These are phyloP conservation scores for Drosophila mimetica DNA, from an alignment of 2,888 invertebrate genomes.

Conservation along the genomic window DNA sequence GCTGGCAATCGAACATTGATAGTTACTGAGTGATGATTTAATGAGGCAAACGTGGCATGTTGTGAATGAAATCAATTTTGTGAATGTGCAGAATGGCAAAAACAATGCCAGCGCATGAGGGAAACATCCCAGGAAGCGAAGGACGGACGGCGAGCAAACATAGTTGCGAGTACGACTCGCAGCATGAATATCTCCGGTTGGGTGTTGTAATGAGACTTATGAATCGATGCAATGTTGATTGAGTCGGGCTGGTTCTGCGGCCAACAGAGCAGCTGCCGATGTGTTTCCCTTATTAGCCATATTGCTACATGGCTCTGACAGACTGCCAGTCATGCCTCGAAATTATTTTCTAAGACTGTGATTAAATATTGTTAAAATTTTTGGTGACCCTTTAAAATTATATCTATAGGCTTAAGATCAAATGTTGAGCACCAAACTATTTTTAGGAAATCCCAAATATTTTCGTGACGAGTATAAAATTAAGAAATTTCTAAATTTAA, in stretches of 20 bases:
- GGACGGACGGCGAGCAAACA: conserved; percentile 12
- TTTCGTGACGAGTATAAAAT: too few relatives aligned
- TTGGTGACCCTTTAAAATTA: too few relatives aligned
- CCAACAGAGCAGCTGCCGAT: conserved; percentile 22
- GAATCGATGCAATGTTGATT: conserved; percentile 77
- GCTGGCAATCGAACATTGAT: conserved; percentile 72
- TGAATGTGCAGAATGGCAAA: conserved; percentile 74
- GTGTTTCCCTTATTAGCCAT: conserved; percentile 41
- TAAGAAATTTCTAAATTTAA: too few relatives aligned
- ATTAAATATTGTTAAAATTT: too few relatives aligned
- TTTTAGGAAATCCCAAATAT: too few relatives aligned
- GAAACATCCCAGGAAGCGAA: conserved; percentile 38
- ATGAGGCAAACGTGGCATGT: conserved; percentile 80
- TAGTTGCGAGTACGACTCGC: conserved; percentile 22
- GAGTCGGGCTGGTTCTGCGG: conserved; percentile 35
- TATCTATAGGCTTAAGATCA: too few relatives aligned
- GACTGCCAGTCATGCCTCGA: conserved; percentile 17
- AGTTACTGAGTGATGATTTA: conserved; percentile 79
- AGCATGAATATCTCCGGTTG: conserved; percentile 33
- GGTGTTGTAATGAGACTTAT: conserved; percentile 74
- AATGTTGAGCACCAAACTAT: too few relatives aligned
- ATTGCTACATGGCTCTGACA: conserved; percentile 1
- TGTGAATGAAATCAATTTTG: conserved; percentile 80
- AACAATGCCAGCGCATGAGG: conserved; percentile 27
- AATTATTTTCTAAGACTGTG: conserved; percentile 1